Base-by-base conservation (phyloP, 2,113 vertebrate genomes). In the Dicaeum eximium region DNA sequence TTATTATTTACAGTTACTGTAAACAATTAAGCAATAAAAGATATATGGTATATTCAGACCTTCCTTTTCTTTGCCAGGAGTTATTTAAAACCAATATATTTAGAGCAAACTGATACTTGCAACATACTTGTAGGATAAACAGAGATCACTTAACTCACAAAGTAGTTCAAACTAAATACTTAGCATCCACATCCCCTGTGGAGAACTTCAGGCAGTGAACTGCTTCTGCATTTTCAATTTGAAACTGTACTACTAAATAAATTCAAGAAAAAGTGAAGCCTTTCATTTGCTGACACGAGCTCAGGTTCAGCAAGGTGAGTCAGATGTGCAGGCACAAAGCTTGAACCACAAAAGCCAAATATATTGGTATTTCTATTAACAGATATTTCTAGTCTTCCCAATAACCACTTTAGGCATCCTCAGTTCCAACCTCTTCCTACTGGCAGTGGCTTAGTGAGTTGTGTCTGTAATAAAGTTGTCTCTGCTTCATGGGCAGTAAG, bases 301-400 rank as follows among this genome's bases (percentile, higher is more conserved):
- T 82, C 53, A 23, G 17, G 44, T 65, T 61, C 65, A 75, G 19
- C 0, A 1, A 87, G 64, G 67, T 9, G 3, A 61, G 64, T 57
- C 53, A 35, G 72, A 54, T 33, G 12, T 73, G 86, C 51, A 66
- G 61, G 78, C 57, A 35, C 40, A 95, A 95, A 92, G 40, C 53
- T 94, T 84, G 93, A 92, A 96, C 38, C 86, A 86, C 18, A 73
- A 50, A 44, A 3, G 14, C 4, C 33, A 77, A 53, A 62, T 88
- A 66, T 33, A 85, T 80, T 78, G 91, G 86, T 81, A 95, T 60
- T 51, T 66, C 13, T 44, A 50, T 37, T 17, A 28, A 70, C 11
- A 81, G 56, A 61, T 73, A 90, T 65, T 94, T 96, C 81, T 92
- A 79, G 69, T 86, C 90, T 96, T 97, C 93, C 90, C 92, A 96